These are phyloP conservation scores for Scomber colias DNA, from an alignment of 2,113 vertebrate species.

Conservation along the genomic window DNA sequence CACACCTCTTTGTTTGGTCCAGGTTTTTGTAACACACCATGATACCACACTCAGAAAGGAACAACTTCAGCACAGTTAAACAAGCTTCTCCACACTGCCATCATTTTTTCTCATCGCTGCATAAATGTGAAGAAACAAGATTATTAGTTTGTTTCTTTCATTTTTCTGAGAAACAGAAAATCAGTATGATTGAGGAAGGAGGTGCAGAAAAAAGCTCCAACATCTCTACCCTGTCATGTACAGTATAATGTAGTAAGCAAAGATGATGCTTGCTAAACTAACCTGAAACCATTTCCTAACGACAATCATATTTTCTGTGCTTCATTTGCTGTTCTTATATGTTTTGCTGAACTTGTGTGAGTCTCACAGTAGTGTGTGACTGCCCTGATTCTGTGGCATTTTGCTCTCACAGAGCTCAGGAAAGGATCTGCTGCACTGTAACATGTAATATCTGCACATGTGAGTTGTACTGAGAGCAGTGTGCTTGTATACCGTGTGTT, in stretches of 20 bases:
- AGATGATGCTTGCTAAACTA: slow-evolving; percentile 36
- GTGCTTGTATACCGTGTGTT: slow-evolving; percentile 41
- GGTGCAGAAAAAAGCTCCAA: not conserved
- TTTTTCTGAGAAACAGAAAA: slow-evolving; percentile 41
- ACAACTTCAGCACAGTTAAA: slow-evolving; percentile 41
- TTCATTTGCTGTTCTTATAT: slow-evolving; percentile 36
- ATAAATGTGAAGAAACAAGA: slow-evolving; percentile 64
- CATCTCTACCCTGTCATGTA: slow-evolving; percentile 43
- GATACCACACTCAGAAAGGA: slow-evolving; percentile 15
- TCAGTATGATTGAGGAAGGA: slow-evolving; percentile 1
- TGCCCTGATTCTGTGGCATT: slow-evolving; percentile 48
- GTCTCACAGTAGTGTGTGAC: slow-evolving; percentile 32
- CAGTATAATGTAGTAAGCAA: slow-evolving; percentile 31
- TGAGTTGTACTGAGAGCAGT: slow-evolving; percentile 48
- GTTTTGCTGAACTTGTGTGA: slow-evolving; percentile 41
- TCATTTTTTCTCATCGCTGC: slow-evolving; percentile 39
- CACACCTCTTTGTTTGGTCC: slow-evolving; percentile 13
- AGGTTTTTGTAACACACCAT: slow-evolving; percentile 15
- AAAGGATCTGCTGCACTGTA: slow-evolving; percentile 56
- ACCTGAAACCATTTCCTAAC: slow-evolving; percentile 43
- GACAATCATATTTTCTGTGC: slow-evolving; percentile 72
- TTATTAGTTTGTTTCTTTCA: slow-evolving; percentile 36
- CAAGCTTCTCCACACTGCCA: slow-evolving; percentile 29
- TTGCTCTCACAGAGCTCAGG: slow-evolving; percentile 64
- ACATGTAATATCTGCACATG: slow-evolving; percentile 54